These are phyloP conservation scores for Brenthis hecate DNA, from an alignment of 2,888 invertebrate genomes.

Conservation along the genomic window DNA sequence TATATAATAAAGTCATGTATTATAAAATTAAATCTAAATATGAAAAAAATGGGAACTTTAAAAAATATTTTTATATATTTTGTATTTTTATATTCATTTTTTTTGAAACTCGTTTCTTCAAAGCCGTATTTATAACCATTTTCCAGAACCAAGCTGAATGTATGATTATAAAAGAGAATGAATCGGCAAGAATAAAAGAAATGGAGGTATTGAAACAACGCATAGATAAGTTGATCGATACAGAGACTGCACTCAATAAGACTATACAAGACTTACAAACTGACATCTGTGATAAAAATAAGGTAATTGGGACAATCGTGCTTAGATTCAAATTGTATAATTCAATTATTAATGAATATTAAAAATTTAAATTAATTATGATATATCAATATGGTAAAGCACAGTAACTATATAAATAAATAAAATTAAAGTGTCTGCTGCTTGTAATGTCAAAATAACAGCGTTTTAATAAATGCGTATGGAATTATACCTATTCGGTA, in stretches of 20 bases:
- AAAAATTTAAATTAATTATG: too few relatives aligned
- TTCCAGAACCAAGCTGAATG: conserved; percentile 74
- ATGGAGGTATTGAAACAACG: conserved; percentile 65
- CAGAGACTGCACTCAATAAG: conserved; percentile 66
- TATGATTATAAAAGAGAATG: conserved; percentile 74
- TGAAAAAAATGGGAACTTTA: too few relatives aligned
- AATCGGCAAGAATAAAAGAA: conserved; percentile 58
- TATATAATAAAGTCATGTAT: too few relatives aligned
- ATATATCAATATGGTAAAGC: too few relatives aligned
- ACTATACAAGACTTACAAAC: conserved; percentile 78
- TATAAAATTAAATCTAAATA: too few relatives aligned
- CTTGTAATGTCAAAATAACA: too few relatives aligned
- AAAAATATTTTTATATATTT: too few relatives aligned
- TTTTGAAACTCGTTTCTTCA: neutral
- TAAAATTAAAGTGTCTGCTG: too few relatives aligned
- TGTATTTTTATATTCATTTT: neutral
- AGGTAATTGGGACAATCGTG: conserved; percentile 57
- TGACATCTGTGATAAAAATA: conserved; percentile 85
- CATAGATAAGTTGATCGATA: conserved; percentile 72
- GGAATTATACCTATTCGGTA: too few relatives aligned
- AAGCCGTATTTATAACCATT: neutral
- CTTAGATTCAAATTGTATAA: neutral
- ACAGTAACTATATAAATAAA: too few relatives aligned
- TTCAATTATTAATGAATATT: too few relatives aligned
- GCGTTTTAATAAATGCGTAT: too few relatives aligned